Evolutionary conservation across 2,888 invertebrate genomes (phyloP).

Genomic region (Heterodera filipjevi): DNA sequence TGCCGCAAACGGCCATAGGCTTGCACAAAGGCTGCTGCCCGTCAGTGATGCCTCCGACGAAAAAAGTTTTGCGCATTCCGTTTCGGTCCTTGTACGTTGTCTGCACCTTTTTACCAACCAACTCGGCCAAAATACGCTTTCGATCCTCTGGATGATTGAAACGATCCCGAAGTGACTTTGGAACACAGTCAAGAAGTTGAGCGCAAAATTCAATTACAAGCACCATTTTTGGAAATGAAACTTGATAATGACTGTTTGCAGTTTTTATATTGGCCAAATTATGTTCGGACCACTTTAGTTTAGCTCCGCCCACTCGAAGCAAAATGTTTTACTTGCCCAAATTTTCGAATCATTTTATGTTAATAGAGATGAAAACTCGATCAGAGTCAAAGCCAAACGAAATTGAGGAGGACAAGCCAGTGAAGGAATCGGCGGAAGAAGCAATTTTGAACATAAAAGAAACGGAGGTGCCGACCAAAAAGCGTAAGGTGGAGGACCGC

Average conservation of each 20-base stretch:
- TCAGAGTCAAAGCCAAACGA: too few species aligned
- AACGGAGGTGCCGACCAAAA: too few species aligned
- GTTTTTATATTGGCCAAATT: too few species aligned
- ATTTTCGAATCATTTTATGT: too few species aligned
- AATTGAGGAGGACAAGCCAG: too few species aligned
- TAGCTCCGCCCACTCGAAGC: too few species aligned
- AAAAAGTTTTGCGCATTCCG: background rate
- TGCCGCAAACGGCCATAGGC: background rate
- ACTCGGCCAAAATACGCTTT: background rate
- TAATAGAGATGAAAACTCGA: too few species aligned
- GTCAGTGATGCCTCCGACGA: background rate
- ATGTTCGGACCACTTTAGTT: too few species aligned
- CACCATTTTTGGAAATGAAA: background rate
- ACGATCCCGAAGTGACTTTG: background rate
- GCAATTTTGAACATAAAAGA: too few species aligned
- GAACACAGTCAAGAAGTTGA: conserved; percentile 1
- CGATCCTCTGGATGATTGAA: conserved; percentile 1
- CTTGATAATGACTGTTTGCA: too few species aligned
- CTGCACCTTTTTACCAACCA: background rate
- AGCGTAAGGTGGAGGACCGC: background rate
- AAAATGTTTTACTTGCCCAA: too few species aligned
- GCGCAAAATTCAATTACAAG: conserved; percentile 1
- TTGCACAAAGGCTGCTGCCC: background rate
- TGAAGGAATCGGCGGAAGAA: too few species aligned
- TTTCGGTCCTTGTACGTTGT: conserved; percentile 9